phyloP scores from a whole-genome alignment of 2,797 vertebrate genomes.

The Hoplostethus mediterraneus region DNA sequence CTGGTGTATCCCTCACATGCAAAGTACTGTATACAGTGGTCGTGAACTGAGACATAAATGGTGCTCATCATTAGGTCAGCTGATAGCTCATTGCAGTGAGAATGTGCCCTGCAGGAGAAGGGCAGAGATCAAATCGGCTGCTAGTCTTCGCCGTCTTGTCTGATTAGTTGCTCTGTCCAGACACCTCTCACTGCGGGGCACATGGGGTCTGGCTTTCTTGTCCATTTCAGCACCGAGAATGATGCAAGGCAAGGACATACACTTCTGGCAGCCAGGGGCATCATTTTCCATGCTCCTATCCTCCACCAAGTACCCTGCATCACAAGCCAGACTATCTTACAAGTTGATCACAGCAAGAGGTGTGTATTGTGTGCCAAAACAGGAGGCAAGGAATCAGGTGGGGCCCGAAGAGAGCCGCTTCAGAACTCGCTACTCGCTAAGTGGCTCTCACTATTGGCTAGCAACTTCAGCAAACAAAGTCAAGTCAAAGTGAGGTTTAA shows the following conservation, averaged over 20 bases:
- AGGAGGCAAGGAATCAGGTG: constrained; percentile 6
- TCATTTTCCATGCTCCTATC: constrained; percentile 53
- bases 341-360: constrained; percentile 16
- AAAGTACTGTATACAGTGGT: constrained; percentile 34
- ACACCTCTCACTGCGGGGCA: constrained; percentile 40
- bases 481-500: not conserved
- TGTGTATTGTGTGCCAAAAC: constrained; percentile 9
- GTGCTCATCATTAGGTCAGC: constrained; percentile 63
- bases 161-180: constrained; percentile 63
- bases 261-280: constrained; percentile 34
- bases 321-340: constrained; percentile 34
- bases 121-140: constrained; percentile 72
- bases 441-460: not conserved
- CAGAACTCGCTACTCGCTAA: constrained; percentile 1
- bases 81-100: constrained; percentile 55
- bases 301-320: constrained; percentile 18
- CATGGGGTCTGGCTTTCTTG: constrained; percentile 20
- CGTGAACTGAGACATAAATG: constrained; percentile 52
- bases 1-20: not conserved
- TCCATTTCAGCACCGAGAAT: constrained; percentile 50
- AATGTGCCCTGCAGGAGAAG: constrained; percentile 61
- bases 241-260: constrained; percentile 67
- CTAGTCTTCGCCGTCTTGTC: constrained; percentile 60
- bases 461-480: not conserved
- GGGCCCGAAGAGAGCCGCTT: not conserved